Evolutionary conservation across 23 tunicate genomes (phyloP).

Genomic region (Oikopleura vanhoeffeni): DNA sequence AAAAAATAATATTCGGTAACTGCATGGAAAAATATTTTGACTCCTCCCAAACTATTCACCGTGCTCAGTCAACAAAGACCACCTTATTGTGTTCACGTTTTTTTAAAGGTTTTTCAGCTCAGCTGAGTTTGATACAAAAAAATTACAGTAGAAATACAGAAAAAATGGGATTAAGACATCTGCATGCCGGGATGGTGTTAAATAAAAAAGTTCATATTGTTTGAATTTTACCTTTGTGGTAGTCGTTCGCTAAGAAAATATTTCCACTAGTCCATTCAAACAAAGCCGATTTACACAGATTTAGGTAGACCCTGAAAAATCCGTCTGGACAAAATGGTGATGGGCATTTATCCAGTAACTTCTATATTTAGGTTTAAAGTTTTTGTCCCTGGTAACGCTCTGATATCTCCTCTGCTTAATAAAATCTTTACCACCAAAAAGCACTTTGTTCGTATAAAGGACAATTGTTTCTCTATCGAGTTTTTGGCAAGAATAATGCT

Average conservation of each 20-base stretch:
- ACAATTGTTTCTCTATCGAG: background rate
- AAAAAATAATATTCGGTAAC: too few relatives aligned
- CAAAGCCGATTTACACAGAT: background rate
- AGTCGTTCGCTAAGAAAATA: background rate
- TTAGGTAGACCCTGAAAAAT: background rate
- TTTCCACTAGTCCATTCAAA: background rate
- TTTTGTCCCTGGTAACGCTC: background rate
- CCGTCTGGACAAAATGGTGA: background rate
- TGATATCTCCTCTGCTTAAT: background rate
- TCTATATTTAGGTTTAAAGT: background rate
- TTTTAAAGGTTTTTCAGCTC: too few relatives aligned
- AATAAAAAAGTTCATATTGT: too few relatives aligned
- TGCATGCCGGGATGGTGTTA: too few relatives aligned
- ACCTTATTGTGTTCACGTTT: too few relatives aligned
- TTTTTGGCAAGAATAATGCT: background rate
- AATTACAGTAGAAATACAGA: too few relatives aligned
- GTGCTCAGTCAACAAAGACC: too few relatives aligned
- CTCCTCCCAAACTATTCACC: too few relatives aligned
- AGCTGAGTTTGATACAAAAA: too few relatives aligned
- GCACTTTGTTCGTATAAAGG: background rate
- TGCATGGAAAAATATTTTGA: too few relatives aligned
- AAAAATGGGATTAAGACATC: too few relatives aligned
- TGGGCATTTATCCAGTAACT: background rate
- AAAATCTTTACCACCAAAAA: background rate
- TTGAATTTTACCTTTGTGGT: background rate